Base-by-base conservation (phyloP, 2,888 invertebrate genomes). In the Drosophila sordidula region DNA sequence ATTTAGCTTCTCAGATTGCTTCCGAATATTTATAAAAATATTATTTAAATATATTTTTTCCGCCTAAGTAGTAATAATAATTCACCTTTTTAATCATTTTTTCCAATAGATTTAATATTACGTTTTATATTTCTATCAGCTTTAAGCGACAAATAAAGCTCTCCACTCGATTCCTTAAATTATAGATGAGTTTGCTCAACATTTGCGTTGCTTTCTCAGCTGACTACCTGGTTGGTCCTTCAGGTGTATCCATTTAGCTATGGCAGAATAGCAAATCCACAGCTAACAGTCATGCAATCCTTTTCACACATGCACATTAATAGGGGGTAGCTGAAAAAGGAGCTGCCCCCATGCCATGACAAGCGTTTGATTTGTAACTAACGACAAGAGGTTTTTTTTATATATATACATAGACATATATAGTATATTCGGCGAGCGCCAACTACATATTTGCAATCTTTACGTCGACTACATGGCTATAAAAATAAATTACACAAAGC, bases 371-470 rank as follows among this genome's bases (percentile, higher is more conserved):
- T 65, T 59, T 86, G 80, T 63, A 86, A 74, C 70, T 64, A 80
- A 80, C 70, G 74, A 70, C 59, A 73, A 49, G 62, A 56, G 57
- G 63, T 58, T 44, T 38, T 44, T 3, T 59, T 54, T 38, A n/a
- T 14, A 18, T 18, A 18, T 18, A 18, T 6, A 12, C 14, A n/a
- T n/a, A 29, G 9, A 38, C 18, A 2, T 32, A 8, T 41, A 41
- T 18, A 11, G 34, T 22, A n/a, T 14, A 36, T 45, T 29, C 41
- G 25, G 61, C 49, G 41, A 77, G 61, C 62, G 63, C 11, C 83
- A 81, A 85, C 75, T 78, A 85, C 82, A 85, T 74, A 85, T 87
- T 87, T 87, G 88, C 86, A 83, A 82, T 87, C 86, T 82, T 82
- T 76, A 87, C 73, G 86, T 82, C 82, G 76, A 52, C 79, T 78